Base-by-base conservation (phyloP, 2,797 vertebrate species). In the Microchirus variegatus region DNA sequence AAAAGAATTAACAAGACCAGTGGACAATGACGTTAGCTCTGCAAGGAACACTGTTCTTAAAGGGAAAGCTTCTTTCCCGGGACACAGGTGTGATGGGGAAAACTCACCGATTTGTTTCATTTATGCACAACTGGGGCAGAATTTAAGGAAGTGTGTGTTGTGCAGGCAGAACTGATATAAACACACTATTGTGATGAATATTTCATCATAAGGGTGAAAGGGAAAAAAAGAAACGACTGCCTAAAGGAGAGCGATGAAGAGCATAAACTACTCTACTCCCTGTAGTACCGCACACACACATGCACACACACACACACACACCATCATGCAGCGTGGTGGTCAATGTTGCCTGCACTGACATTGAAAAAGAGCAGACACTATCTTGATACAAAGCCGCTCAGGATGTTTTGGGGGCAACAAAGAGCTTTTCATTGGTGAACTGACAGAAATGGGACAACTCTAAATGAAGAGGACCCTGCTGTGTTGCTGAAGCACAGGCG, bases 1-100 rank as follows among this genome's bases (percentile, higher is more conserved):
- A n/a, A n/a, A n/a, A n/a, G n/a, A n/a, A n/a, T 82, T 76, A 81
- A 86, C 86, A 87, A 86, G 85, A 78, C 75, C 73, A 82, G 61
- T 65, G 85, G 85, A 90, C 84, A 83, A 86, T 86, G 86, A 86
- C 83, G 84, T 81, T 75, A 82, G 64, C 74, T 69, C 77, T 75
- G 75, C 63, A 69, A 81, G 81, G 70, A 86, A 79, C 71, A 73
- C 67, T 75, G 69, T 55, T 80, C 81, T 88, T 88, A 87, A 87
- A 82, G 78, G 70, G 64, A 67, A 75, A 78, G 81, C 51, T 31
- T n/a, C n/a, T n/a, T n/a, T n/a, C n/a, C n/a, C 18, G 1, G 73
- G 46, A 64, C 44, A 19, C 46, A 8, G 62, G 48, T 13, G 58
- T 58, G 63, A 51, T 38, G 56, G 56, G 42, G 31, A 47, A 54